These are phyloP conservation scores for Muricea muricata DNA, from an alignment of 92 coral and sea anemone genomes.

Conservation along the genomic window DNA sequence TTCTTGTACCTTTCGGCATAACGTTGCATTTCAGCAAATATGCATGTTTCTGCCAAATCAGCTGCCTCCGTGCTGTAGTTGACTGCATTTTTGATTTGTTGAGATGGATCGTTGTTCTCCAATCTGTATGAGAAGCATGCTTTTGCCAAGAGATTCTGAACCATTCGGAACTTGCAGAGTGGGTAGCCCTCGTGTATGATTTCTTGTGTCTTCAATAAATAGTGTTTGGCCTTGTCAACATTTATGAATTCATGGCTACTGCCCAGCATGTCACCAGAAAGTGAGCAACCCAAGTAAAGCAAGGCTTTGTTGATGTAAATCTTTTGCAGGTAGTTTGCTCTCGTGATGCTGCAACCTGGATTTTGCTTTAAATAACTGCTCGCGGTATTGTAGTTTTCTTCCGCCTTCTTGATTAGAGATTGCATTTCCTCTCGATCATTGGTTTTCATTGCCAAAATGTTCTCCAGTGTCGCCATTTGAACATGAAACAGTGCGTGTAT, in stretches of 20 bases:
- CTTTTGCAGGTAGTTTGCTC: slow-evolving; percentile 39
- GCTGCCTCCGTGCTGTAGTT: slow-evolving; percentile 1
- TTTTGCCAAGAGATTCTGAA: slow-evolving; percentile 40
- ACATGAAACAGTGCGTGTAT: slow-evolving; percentile 39
- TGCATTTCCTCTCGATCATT: background rate
- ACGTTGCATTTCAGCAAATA: background rate
- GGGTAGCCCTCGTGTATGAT: background rate
- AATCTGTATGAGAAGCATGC: slow-evolving; percentile 25
- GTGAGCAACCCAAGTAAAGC: slow-evolving; percentile 29
- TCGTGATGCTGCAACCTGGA: slow-evolving; percentile 8
- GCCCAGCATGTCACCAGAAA: slow-evolving; percentile 37
- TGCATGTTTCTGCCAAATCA: background rate
- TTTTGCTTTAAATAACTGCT: background rate
- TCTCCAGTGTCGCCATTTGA: slow-evolving; percentile 51
- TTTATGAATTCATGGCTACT: background rate
- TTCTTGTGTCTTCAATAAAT: background rate
- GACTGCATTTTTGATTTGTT: background rate
- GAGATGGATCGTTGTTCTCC: background rate
- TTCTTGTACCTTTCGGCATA: background rate
- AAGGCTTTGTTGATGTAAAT: slow-evolving; percentile 21
- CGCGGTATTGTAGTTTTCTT: slow-evolving; percentile 24
- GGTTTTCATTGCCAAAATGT: slow-evolving; percentile 24
- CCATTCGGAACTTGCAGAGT: slow-evolving; percentile 33
- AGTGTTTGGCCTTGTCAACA: slow-evolving; percentile 3
- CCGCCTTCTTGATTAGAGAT: slow-evolving; percentile 19